phyloP scores from a whole-genome alignment of 2,113 vertebrate genomes.

The Sciurus niger region DNA sequence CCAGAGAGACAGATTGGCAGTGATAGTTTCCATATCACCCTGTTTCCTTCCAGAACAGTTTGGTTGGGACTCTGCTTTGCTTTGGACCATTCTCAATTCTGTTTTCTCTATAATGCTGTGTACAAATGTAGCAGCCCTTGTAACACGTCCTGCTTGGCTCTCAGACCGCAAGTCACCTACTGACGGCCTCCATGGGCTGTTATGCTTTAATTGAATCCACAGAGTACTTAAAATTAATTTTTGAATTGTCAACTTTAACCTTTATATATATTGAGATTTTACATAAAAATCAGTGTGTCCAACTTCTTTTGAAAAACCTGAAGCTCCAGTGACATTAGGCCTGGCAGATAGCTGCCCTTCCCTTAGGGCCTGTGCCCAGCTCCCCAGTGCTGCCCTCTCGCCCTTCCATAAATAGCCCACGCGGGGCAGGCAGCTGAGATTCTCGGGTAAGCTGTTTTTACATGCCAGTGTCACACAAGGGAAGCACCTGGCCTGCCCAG shows the following conservation, averaged over 20 bases:
- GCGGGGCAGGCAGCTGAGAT: neutral
- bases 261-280: neutral
- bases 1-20: neutral
- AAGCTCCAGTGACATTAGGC: neutral
- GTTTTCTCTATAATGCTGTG: neutral
- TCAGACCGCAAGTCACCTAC: neutral
- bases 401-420: neutral
- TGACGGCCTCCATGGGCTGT: neutral
- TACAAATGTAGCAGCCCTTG: neutral
- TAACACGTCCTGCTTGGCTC: too few relatives aligned
- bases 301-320: neutral
- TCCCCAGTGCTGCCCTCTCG: fast-evolving
- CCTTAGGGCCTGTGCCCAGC: too few relatives aligned
- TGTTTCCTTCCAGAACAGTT: neutral
- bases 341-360: too few relatives aligned
- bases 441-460: neutral
- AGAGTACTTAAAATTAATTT: neutral
- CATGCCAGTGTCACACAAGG: neutral
- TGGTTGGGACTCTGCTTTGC: neutral
- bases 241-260: neutral
- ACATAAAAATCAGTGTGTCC: neutral
- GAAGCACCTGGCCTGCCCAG: neutral
- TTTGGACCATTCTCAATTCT: neutral
- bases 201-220: neutral
- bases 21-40: neutral